Evolutionary conservation across 2,888 invertebrate genomes (phyloP).

Genomic region (Caenorhabditis panamensis): DNA sequence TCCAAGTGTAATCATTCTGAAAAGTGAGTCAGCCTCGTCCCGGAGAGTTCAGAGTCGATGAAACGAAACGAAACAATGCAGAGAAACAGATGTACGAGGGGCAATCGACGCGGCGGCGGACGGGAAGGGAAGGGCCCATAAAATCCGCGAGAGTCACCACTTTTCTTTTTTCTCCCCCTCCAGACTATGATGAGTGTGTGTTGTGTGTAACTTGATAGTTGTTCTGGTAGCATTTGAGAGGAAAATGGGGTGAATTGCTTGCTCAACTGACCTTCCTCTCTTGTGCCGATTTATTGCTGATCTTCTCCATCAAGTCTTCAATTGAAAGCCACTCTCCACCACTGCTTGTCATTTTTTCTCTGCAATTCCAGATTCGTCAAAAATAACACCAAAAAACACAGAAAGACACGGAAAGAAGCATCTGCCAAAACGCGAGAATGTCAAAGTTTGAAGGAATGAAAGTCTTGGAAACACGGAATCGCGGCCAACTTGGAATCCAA

Average conservation of each 20-base stretch:
- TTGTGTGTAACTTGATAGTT: conserved; percentile 49
- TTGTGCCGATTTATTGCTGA: conserved; percentile 54
- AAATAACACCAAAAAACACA: no score
- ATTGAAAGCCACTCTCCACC: conserved; percentile 63
- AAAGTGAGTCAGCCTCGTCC: background rate
- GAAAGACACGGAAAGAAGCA: background rate
- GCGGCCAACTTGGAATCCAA: conserved; percentile 34
- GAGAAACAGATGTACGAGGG: background rate
- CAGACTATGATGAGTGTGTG: background rate
- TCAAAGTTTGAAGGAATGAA: conserved; percentile 32
- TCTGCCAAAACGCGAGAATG: background rate
- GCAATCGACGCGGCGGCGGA: background rate
- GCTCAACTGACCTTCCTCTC: conserved; percentile 41
- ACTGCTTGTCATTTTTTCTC: conserved; percentile 59
- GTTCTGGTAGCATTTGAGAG: background rate
- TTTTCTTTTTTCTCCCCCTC: background rate
- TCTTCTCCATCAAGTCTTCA: conserved; percentile 62
- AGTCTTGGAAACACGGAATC: conserved; percentile 10
- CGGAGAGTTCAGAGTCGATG: no score
- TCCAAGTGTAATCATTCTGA: background rate
- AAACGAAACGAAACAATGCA: no score
- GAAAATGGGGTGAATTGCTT: background rate
- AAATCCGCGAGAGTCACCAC: background rate
- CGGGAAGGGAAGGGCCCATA: background rate
- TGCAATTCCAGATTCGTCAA: no score